Conservation (phyloP, 2,113 vertebrate genomes). For the Lichenostomus cassidix region DNA sequence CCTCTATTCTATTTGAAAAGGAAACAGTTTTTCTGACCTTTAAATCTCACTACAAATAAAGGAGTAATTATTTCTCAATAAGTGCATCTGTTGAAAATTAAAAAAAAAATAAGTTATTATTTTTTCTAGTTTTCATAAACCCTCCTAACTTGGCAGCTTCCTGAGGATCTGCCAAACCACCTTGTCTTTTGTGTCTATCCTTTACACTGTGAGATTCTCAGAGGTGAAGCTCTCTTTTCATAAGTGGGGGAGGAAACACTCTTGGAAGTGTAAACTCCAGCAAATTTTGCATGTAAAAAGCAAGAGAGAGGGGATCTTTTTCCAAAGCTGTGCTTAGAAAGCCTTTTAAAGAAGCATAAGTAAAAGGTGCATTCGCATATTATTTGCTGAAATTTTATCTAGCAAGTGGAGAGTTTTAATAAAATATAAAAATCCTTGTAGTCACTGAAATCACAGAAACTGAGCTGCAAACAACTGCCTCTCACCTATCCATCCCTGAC, state of each 20-base stretch:
- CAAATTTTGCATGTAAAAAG: neutral
- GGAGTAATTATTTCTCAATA: conserved; percentile 20
- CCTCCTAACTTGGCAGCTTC: neutral
- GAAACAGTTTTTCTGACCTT: conserved; percentile 37
- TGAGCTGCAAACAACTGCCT: neutral
- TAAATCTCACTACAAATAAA: conserved; percentile 41
- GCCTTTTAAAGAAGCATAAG: neutral
- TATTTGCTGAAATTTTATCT: neutral
- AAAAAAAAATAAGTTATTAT: neutral
- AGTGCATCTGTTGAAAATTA: neutral
- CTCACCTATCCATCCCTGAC: neutral
- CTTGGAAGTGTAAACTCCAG: neutral
- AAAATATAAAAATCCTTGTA: neutral
- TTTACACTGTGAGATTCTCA: neutral
- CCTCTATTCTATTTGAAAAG: conserved; percentile 25
- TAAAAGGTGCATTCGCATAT: neutral
- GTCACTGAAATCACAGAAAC: neutral
- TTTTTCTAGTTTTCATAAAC: neutral
- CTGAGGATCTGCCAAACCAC: neutral
- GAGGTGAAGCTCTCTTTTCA: neutral
- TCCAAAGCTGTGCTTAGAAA: neutral
- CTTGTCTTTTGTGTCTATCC: neutral
- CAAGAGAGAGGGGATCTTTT: neutral
- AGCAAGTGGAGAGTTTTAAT: neutral
- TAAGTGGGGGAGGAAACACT: neutral